Evolutionary conservation across 1,140 invertebrate species (phyloP).

Genomic region (Spodoptera frugiperda): DNA sequence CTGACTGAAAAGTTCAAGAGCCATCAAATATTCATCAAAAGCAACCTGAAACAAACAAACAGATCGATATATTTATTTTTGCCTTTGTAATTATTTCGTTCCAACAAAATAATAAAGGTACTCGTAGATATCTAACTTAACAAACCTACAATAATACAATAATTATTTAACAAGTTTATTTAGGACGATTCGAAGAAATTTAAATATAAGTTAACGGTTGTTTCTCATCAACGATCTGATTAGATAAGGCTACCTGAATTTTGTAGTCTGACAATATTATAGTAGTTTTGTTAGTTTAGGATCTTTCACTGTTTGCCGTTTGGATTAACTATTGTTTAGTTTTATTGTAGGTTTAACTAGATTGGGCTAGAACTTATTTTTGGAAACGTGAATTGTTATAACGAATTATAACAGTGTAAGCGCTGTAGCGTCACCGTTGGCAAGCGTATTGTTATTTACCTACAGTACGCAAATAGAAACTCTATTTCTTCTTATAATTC

Average conservation of each 20-base stretch:
- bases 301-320: constrained; percentile 24
- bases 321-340: constrained; percentile 34
- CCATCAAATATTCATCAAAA: no score
- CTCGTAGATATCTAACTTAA: not conserved
- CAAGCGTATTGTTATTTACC: not conserved
- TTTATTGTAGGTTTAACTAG: constrained; percentile 20
- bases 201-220: constrained; percentile 20
- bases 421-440: not conserved
- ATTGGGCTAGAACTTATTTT: constrained; percentile 14
- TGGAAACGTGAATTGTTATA: constrained; percentile 1
- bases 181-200: constrained; percentile 33
- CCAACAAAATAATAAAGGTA: no score
- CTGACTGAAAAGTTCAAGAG: no score
- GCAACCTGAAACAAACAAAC: no score
- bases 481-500: no score
- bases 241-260: constrained; percentile 37
- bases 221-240: constrained; percentile 39
- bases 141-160: constrained; percentile 20
- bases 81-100: no score
- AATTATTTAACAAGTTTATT: constrained; percentile 34
- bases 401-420: not conserved
- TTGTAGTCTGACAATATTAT: constrained; percentile 12
- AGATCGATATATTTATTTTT: no score
- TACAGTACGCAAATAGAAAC: not conserved
- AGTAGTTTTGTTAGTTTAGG: constrained; percentile 42